Percentiles rank a stretch among this genome's conserved stretches.
Conservation (phyloP, 2,888 invertebrate genomes). For the Macrosoma leucophasiata region DNA sequence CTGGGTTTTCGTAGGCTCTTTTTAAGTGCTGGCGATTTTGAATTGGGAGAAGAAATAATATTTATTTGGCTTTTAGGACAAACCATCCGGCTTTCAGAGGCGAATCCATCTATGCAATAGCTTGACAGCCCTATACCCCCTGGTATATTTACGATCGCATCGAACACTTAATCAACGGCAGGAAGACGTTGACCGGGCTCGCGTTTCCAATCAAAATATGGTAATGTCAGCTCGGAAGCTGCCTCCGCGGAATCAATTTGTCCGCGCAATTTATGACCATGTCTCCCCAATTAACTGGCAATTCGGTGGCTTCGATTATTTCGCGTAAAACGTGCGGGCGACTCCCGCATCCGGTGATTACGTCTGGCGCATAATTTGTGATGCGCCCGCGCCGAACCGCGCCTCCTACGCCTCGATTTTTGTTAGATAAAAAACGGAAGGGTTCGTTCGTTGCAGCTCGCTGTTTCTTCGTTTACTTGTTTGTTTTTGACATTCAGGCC, state of each 20-base stretch:
- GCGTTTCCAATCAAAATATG: constrained; percentile 69
- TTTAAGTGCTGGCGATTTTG: too few species aligned
- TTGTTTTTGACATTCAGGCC: constrained; percentile 54
- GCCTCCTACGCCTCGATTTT: constrained; percentile 57
- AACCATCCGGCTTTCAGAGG: too few species aligned
- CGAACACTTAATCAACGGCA: constrained; percentile 57
- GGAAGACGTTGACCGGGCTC: constrained; percentile 53
- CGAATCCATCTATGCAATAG: too few species aligned
- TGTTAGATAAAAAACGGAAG: constrained; percentile 68
- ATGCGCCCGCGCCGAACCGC: constrained; percentile 59
- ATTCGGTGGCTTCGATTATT: constrained; percentile 75
- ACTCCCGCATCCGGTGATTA: constrained; percentile 75
- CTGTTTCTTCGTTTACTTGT: constrained; percentile 37
- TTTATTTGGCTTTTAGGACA: too few species aligned
- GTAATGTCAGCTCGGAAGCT: constrained; percentile 47
- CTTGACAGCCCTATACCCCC: too few species aligned
- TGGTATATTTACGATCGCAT: constrained; percentile 47
- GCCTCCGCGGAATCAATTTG: constrained; percentile 63
- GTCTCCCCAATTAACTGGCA: constrained; percentile 72
- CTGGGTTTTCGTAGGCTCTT: too few species aligned
- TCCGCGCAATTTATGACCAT: constrained; percentile 63
- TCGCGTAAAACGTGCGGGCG: constrained; percentile 71
- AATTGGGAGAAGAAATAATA: too few species aligned
- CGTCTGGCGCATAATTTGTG: constrained; percentile 66
- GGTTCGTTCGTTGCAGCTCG: constrained; percentile 35